Evolutionary conservation across 2,888 invertebrate genomes (phyloP).

Genomic region (Volucella zonaria): DNA sequence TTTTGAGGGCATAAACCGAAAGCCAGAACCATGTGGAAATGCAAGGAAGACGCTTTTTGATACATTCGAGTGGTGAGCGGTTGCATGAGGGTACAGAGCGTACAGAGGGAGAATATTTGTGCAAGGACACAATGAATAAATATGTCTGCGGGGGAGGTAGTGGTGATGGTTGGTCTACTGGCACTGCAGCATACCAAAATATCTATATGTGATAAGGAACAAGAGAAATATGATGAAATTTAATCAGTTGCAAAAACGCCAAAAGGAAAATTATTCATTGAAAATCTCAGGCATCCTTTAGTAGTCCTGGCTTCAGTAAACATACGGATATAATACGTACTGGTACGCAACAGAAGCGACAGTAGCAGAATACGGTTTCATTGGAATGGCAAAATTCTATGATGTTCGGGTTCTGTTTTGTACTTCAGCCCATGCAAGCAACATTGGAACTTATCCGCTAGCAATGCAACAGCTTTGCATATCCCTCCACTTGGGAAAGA

Average conservation of each 20-base stretch:
- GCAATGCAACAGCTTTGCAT: slow-evolving; percentile 68
- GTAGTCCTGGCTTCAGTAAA: slow-evolving; percentile 39
- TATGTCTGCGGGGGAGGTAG: not conserved
- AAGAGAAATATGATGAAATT: slow-evolving; percentile 65
- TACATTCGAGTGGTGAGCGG: too few species aligned
- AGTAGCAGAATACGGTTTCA: too few species aligned
- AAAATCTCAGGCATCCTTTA: slow-evolving; percentile 68
- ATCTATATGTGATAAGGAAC: not conserved
- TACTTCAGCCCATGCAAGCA: not conserved
- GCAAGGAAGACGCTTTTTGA: not conserved
- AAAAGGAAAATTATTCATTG: slow-evolving; percentile 70
- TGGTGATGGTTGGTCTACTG: not conserved
- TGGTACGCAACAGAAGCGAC: too few species aligned
- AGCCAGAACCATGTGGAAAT: slow-evolving; percentile 21
- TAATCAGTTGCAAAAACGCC: slow-evolving; percentile 72
- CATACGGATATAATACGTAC: not conserved
- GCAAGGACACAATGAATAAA: slow-evolving; percentile 43
- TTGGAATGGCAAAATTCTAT: too few species aligned
- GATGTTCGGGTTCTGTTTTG: too few species aligned
- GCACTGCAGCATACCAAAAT: slow-evolving; percentile 12
- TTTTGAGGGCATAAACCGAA: slow-evolving; percentile 36
- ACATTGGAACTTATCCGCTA: slow-evolving; percentile 43
- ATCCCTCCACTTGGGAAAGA: not conserved
- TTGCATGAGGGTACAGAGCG: not conserved
- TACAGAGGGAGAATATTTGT: not conserved